Percentiles rank a stretch among this genome's conserved stretches.
These are phyloP conservation scores for Hirtodrosophila histrioides DNA, from an alignment of 2,888 invertebrate genomes.

Conservation along the genomic window DNA sequence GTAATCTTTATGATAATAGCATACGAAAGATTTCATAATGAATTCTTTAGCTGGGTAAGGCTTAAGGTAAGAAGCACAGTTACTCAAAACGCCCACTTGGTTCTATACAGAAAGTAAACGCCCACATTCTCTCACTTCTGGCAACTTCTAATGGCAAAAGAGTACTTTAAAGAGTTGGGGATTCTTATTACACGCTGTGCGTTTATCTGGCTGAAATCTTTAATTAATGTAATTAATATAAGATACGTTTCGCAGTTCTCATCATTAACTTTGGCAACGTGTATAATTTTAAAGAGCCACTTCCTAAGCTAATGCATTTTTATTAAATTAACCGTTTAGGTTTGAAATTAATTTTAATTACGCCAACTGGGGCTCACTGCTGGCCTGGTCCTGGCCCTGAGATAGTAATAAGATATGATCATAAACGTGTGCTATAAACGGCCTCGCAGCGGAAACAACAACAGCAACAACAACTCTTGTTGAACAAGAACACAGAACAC, in stretches of 20 bases:
- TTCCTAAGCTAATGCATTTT: slow-evolving; percentile 56
- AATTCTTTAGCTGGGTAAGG: slow-evolving; percentile 2
- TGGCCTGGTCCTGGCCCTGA: slow-evolving; percentile 17
- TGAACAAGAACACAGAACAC: slow-evolving; percentile 1
- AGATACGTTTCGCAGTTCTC: slow-evolving; percentile 37
- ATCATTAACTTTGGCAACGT: slow-evolving; percentile 40
- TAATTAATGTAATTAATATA: slow-evolving; percentile 61
- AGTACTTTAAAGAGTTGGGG: too few species aligned
- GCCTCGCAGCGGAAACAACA: slow-evolving; percentile 61
- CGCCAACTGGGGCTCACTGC: slow-evolving; percentile 28
- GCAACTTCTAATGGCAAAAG: slow-evolving; percentile 2
- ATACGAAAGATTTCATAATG: neutral
- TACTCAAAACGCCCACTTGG: neutral
- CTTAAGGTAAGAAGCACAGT: neutral
- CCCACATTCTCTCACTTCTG: slow-evolving; percentile 31
- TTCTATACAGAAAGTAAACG: slow-evolving; percentile 5
- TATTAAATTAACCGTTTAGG: slow-evolving; percentile 66
- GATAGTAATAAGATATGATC: slow-evolving; percentile 42
- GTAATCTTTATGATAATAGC: too few species aligned
- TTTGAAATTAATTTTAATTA: slow-evolving; percentile 75
- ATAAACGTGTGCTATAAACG: slow-evolving; percentile 60
- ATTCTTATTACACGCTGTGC: slow-evolving; percentile 16
- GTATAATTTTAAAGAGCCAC: slow-evolving; percentile 44
- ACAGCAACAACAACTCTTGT: slow-evolving; percentile 5
- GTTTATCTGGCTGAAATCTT: slow-evolving; percentile 50